A percentile compares a stretch with the other conserved stretches of the same genome.
Conservation (phyloP, 1,140 invertebrate genomes). For the Araneus ventricosus region DNA sequence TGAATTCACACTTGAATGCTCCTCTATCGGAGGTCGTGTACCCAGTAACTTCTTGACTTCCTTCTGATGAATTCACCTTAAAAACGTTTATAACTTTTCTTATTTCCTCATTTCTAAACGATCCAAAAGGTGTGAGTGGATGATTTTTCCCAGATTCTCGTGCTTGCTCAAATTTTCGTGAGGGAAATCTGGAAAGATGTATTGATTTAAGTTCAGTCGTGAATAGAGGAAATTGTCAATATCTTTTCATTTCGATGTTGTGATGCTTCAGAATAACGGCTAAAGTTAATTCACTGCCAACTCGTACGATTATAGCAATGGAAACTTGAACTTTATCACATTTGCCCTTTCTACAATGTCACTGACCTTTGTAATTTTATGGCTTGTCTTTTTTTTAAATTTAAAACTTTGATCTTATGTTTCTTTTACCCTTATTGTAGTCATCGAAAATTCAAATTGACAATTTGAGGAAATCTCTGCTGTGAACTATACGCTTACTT, state of each 20-base stretch:
- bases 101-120: neutral
- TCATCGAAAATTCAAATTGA: no score
- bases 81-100: neutral
- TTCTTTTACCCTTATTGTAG: no score
- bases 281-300: no score
- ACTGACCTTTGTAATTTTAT: no score
- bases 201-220: neutral
- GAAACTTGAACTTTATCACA: no score
- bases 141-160: neutral
- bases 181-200: neutral
- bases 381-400: no score
- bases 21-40: neutral
- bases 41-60: constrained; percentile 36
- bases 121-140: neutral
- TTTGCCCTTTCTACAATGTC: no score
- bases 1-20: constrained; percentile 25
- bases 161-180: neutral
- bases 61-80: neutral
- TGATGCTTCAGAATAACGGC: neutral
- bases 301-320: no score
- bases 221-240: neutral
- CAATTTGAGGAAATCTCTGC: no score
- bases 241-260: neutral
- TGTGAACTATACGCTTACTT: no score
- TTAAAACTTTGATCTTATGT: no score